phyloP scores from a whole-genome alignment of 1,140 invertebrate species.

The Tenebrio molitor region DNA sequence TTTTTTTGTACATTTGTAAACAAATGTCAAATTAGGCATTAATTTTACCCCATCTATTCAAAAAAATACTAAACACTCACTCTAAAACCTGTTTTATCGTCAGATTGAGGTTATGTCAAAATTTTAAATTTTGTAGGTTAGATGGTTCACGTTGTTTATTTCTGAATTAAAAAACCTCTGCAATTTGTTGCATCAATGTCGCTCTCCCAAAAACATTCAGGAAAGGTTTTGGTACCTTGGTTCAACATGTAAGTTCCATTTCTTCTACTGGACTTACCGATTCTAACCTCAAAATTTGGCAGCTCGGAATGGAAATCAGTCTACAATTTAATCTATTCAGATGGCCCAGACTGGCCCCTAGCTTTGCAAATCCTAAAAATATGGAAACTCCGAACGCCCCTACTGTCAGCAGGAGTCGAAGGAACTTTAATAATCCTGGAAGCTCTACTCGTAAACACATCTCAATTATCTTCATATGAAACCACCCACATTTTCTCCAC shows the following conservation, averaged over 20 bases:
- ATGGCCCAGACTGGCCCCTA: constrained; percentile 65
- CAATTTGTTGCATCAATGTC: constrained; percentile 52
- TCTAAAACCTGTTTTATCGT: too few species aligned
- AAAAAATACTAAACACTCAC: too few species aligned
- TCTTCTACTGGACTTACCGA: not conserved
- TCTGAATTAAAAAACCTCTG: too few species aligned
- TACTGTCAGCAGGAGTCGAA: constrained; percentile 77
- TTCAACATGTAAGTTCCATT: constrained; percentile 58
- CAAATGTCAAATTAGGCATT: too few species aligned
- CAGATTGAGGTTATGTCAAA: too few species aligned
- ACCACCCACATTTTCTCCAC: constrained; percentile 53
- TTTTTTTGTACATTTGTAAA: too few species aligned
- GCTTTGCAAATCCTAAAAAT: constrained; percentile 70
- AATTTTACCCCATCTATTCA: too few species aligned
- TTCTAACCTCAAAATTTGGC: constrained; percentile 43
- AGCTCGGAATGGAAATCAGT: constrained; percentile 72
- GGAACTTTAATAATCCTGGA: constrained; percentile 76
- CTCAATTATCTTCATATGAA: constrained; percentile 47
- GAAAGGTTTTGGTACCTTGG: constrained; percentile 61
- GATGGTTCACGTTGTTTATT: too few species aligned
- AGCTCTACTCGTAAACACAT: constrained; percentile 60
- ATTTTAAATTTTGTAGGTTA: too few species aligned
- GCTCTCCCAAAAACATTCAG: constrained; percentile 60
- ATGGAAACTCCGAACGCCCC: constrained; percentile 76
- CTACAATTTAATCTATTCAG: constrained; percentile 71